phyloP scores from a whole-genome alignment of 1,140 invertebrate species.

The Cherax destructor region DNA sequence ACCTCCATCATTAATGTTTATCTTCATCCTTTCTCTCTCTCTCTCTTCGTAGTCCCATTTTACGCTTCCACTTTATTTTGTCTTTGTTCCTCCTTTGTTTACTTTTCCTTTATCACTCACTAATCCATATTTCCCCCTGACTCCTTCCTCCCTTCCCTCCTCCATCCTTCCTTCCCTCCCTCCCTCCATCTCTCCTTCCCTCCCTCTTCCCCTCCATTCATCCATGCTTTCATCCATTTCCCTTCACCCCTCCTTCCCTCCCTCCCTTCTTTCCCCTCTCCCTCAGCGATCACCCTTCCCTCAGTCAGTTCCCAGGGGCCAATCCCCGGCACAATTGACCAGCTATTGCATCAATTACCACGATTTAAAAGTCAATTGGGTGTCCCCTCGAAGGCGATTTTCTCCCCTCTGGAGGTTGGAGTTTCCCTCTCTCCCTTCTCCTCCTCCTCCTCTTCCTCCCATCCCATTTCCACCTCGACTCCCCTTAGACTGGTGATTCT shows the following conservation, averaged over 20 bases:
- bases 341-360: slow-evolving; percentile 68
- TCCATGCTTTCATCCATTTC: neutral
- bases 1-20: too few relatives aligned
- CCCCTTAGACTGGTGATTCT: slow-evolving; percentile 44
- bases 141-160: neutral
- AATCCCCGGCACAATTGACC: slow-evolving; percentile 65
- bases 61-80: too few relatives aligned
- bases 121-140: neutral
- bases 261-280: slow-evolving; percentile 7
- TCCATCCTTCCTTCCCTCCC: neutral
- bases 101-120: too few relatives aligned
- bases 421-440: neutral
- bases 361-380: slow-evolving; percentile 69
- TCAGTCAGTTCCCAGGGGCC: slow-evolving; percentile 40
- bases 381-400: slow-evolving; percentile 61
- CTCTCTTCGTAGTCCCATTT: neutral
- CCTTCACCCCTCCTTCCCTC: neutral
- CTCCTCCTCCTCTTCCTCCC: neutral
- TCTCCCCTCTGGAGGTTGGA: slow-evolving; percentile 33
- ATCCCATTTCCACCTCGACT: slow-evolving; percentile 18
- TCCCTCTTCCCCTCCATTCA: neutral
- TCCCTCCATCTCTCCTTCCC: neutral
- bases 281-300: neutral
- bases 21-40: neutral
- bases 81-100: too few relatives aligned